Percentiles rank a stretch among this genome's conserved stretches.
phyloP scores from a whole-genome alignment of 2,113 vertebrate genomes.

The Silurus glanis region DNA sequence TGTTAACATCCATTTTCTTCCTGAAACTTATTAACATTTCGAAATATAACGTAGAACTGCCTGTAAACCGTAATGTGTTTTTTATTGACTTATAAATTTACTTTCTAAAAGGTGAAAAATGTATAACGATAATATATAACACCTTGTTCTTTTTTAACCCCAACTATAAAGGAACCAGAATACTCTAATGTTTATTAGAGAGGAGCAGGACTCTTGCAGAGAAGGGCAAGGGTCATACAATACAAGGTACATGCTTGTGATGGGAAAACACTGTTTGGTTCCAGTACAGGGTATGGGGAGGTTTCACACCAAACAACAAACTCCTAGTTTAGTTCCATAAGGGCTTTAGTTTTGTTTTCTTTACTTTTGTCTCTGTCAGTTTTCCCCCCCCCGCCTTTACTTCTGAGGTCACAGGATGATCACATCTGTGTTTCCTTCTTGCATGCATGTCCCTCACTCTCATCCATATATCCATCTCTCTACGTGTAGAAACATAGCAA shows the following conservation, averaged over 20 bases:
- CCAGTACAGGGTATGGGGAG: slow-evolving; percentile 33
- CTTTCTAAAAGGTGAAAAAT: not conserved
- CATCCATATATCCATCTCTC: slow-evolving; percentile 84
- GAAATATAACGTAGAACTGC: slow-evolving; percentile 1
- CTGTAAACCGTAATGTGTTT: not conserved
- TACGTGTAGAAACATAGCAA: slow-evolving; percentile 99
- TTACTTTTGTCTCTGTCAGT: slow-evolving; percentile 49
- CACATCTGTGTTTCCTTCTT: slow-evolving; percentile 50
- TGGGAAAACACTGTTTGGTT: slow-evolving; percentile 45
- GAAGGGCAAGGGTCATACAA: slow-evolving; percentile 81
- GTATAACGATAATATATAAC: slow-evolving; percentile 66
- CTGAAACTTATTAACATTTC: slow-evolving; percentile 34
- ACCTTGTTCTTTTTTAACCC: slow-evolving; percentile 74
- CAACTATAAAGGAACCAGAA: slow-evolving; percentile 78
- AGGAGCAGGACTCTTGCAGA: slow-evolving; percentile 78
- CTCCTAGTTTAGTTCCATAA: slow-evolving; percentile 69
- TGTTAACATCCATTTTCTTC: slow-evolving; percentile 34
- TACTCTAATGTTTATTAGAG: slow-evolving; percentile 83
- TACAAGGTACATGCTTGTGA: slow-evolving; percentile 70
- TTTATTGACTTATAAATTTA: not conserved
- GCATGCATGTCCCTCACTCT: slow-evolving; percentile 91
- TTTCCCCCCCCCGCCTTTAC: slow-evolving; percentile 48
- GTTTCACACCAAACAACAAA: not conserved
- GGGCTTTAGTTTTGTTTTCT: slow-evolving; percentile 62
- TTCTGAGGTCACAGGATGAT: slow-evolving; percentile 45